Base-by-base conservation (phyloP, 35 echinoderm and acorn worm species). In the Patiria miniata region DNA sequence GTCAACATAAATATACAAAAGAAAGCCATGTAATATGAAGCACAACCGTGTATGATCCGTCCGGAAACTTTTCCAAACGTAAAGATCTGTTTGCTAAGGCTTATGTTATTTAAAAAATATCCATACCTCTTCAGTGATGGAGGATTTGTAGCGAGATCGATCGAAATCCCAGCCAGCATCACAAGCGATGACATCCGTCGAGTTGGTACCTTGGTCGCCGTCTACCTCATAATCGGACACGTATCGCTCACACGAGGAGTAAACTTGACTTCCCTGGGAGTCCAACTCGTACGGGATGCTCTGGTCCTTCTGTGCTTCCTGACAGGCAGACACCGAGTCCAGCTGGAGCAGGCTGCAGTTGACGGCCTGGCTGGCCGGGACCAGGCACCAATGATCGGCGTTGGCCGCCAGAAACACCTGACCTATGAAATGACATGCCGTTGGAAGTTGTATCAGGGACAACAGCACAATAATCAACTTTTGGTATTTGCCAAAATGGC, bases 171-270 rank as follows among this genome's bases (percentile, higher is more conserved):
- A 60, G 4, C 57, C 57, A 18, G 57, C 19, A 60, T 60, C 57
- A 60, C 57, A 60, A 26, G 19, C 28, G 52, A 55, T 21, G 57
- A 60, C 57, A 60, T 60, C 57, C 28, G 18, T 4, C 8, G 57
- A 60, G 57, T 9, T 19, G 21, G 57, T n/a, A 7, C 19, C 19
- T 60, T 60, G 2, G 8, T 22, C 0, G 17, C 55, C 9, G 55
- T 58, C 57, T 60, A 14, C 57, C 57, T 60, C 57, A 26, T n/a
- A n/a, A n/a, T n/a, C n/a, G 57, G 3, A n/a, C n/a, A n/a, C n/a
- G 57, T 60, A 60, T 60, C 57, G 57, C 57, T 60, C 16, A 26
- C n/a, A n/a, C n/a, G n/a, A n/a, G n/a, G n/a, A n/a, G n/a, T n/a
- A n/a, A n/a, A n/a, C n/a, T n/a, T n/a, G n/a, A n/a, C n/a, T n/a